These are phyloP conservation scores for Gryllus bimaculatus DNA, from an alignment of 1,140 invertebrate genomes.

Conservation along the genomic window DNA sequence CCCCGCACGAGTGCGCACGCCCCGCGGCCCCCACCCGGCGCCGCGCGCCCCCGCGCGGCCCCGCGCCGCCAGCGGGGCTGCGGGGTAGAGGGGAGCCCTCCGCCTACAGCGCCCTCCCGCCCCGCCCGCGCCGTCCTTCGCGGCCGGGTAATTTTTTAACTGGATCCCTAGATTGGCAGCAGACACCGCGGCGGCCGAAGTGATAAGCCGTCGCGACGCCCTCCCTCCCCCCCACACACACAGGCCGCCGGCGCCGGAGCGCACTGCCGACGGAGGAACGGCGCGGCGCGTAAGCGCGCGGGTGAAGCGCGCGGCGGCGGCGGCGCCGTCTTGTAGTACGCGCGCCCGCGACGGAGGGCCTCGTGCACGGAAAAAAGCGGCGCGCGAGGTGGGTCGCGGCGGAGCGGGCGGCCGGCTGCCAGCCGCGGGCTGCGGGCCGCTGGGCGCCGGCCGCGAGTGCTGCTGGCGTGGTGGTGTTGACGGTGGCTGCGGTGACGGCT, in stretches of 20 bases:
- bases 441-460: too few relatives aligned
- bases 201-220: not conserved
- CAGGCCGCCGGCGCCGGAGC: too few relatives aligned
- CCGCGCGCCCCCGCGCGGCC: too few relatives aligned
- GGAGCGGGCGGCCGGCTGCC: too few relatives aligned
- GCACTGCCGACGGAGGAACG: not conserved
- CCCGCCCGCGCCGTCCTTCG: too few relatives aligned
- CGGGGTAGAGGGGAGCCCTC: not conserved
- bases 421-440: too few relatives aligned
- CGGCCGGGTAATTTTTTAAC: not conserved
- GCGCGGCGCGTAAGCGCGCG: too few relatives aligned
- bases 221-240: too few relatives aligned
- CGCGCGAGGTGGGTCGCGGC: not conserved
- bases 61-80: too few relatives aligned
- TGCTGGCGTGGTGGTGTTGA: too few relatives aligned
- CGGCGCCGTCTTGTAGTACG: not conserved
- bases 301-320: too few relatives aligned
- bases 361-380: not conserved
- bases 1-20: not conserved
- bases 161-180: slow-evolving; percentile 2
- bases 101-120: not conserved
- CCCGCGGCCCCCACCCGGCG: not conserved
- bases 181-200: not conserved
- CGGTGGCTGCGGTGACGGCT: too few relatives aligned
- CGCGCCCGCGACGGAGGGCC: not conserved